These are phyloP conservation scores for Crossaster papposus DNA, from an alignment of 53 echinoderm and acorn worm species.

Conservation along the genomic window DNA sequence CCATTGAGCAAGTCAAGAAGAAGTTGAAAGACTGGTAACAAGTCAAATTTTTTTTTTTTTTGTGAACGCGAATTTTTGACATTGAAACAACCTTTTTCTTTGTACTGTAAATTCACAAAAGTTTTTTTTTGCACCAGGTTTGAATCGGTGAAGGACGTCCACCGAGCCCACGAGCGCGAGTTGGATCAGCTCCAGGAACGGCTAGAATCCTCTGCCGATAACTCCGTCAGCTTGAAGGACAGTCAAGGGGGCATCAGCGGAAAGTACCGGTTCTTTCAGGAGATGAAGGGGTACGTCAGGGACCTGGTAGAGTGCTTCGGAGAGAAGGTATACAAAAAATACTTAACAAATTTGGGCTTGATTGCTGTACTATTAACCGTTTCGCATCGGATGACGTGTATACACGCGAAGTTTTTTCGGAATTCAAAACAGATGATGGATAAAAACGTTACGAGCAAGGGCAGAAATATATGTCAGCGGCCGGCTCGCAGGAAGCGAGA, in stretches of 20 bases:
- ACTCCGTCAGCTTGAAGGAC: constrained; percentile 78
- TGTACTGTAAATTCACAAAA: too few relatives aligned
- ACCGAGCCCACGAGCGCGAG: constrained; percentile 83
- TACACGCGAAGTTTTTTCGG: too few relatives aligned
- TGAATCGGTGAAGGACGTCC: constrained; percentile 79
- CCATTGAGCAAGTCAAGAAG: constrained; percentile 80
- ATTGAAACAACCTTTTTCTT: too few relatives aligned
- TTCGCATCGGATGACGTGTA: too few relatives aligned
- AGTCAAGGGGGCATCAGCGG: constrained; percentile 70
- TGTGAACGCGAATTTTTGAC: too few relatives aligned
- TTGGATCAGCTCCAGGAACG: constrained; percentile 74
- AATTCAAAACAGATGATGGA: too few relatives aligned
- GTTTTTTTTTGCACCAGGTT: constrained; percentile 67
- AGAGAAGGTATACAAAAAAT: constrained; percentile 82
- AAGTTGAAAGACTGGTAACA: constrained; percentile 84
- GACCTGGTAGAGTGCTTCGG: constrained; percentile 95
- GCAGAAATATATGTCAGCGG: too few relatives aligned
- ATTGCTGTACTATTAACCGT: too few relatives aligned
- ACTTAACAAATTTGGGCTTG: too few relatives aligned
- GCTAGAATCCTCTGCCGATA: constrained; percentile 74
- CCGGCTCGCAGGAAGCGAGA: too few relatives aligned
- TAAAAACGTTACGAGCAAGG: too few relatives aligned
- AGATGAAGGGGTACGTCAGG: constrained; percentile 93
- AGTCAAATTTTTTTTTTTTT: constrained; percentile 1
- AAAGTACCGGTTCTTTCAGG: constrained; percentile 93